Percentiles rank a stretch among this genome's conserved stretches.
phyloP scores from a whole-genome alignment of 1,140 invertebrate species.

The Neocloeon triangulifer region DNA sequence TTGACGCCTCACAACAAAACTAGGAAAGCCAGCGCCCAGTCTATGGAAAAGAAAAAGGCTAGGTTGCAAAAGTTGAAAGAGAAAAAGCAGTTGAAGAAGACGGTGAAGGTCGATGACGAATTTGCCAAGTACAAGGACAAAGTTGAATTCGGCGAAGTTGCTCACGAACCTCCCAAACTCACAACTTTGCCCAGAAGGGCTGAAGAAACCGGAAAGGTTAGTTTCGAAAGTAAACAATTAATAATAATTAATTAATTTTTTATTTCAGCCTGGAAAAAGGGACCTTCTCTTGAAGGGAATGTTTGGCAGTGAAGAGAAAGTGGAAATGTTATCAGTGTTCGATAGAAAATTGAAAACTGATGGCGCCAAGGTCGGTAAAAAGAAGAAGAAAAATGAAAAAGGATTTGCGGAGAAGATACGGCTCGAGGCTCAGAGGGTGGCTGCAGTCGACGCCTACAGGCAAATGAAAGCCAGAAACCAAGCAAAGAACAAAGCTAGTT shows the following conservation, averaged over 20 bases:
- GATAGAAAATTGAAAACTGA: not conserved
- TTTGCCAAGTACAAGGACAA: slow-evolving; percentile 22
- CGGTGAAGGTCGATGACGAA: no score
- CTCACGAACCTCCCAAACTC: slow-evolving; percentile 34
- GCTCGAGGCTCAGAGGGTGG: slow-evolving; percentile 28
- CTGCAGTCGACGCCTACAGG: slow-evolving; percentile 32
- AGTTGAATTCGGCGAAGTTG: slow-evolving; percentile 38
- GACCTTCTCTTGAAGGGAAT: slow-evolving; percentile 27
- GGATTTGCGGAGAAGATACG: slow-evolving; percentile 25
- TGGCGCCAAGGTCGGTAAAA: slow-evolving; percentile 1
- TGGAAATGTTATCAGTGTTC: slow-evolving; percentile 16
- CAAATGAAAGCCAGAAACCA: slow-evolving; percentile 23
- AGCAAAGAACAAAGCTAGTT: no score
- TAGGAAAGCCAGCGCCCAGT: slow-evolving; percentile 18
- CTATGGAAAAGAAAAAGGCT: slow-evolving; percentile 14
- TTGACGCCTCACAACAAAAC: slow-evolving; percentile 19
- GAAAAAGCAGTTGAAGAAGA: slow-evolving; percentile 13
- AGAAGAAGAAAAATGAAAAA: slow-evolving; percentile 15
- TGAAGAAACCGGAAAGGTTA: slow-evolving; percentile 15
- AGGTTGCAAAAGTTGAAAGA: slow-evolving; percentile 8
- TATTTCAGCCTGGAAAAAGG: slow-evolving; percentile 25
- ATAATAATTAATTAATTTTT: no score
- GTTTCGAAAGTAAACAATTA: no score
- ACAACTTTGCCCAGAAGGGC: slow-evolving; percentile 22
- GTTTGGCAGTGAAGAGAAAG: slow-evolving; percentile 20